Base-by-base conservation (phyloP, 2,888 invertebrate species). In the Dryobotodes eremita region DNA sequence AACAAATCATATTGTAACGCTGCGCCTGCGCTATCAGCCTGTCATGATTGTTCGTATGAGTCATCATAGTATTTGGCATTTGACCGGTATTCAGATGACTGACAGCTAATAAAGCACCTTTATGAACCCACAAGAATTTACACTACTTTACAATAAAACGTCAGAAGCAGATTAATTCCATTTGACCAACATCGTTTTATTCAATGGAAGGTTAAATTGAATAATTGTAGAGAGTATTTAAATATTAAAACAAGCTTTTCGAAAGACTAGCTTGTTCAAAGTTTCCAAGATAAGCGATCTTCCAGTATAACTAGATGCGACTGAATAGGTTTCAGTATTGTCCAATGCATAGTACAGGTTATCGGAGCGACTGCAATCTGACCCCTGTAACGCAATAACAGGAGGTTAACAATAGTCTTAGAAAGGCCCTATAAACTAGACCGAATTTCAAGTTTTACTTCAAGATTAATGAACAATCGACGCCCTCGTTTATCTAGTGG, bases 71-170 rank as follows among this genome's bases (percentile, higher is more conserved):
- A 73, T 84, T 64, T 55, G 72, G 42, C 71, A 75, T 71, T 82
- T 57, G 62, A 6, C 31, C 17, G 11, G 36, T 59, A 82, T 73
- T 50, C 66, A 26, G 5, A 62, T 75, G 76, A 71, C 75, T 79
- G 86, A 83, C 86, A 83, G 71, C 11, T 64, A 75, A 83, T 84
- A 82, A 83, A 83, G 61, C 71, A 57, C 57, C 66, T 71, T 83
- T 85, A 73, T 76, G 73, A 66, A 68, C 66, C 48, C 62, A 79
- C 71, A 62, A 26, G 36, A 61, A 55, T 68, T 50, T 55, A 46
- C 13, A 31, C 59, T 69, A 71, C 80, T 64, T 71, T 53, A 53
- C 57, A 48, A 55, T 62, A 26, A 53, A 15, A 81, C 55, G 64
- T 59, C 71, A 77, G 31, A 66, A 74, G 8, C 7, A 77, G 62